These are phyloP conservation scores for Nycteola revayana DNA, from an alignment of 2,888 invertebrate species.

Conservation along the genomic window DNA sequence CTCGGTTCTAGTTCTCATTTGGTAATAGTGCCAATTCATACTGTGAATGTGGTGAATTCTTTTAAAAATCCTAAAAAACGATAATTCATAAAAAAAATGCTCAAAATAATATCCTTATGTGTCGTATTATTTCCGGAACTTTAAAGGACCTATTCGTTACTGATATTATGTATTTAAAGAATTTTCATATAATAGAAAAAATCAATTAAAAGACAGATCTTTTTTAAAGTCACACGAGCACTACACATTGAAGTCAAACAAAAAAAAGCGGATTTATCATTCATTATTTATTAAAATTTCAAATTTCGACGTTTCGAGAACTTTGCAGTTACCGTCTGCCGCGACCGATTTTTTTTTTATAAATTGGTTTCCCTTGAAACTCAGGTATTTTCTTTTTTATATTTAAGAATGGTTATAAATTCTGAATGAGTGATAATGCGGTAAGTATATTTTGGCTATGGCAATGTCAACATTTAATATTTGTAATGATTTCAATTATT, in stretches of 20 bases:
- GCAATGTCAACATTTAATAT: conserved; percentile 11
- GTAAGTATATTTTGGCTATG: conserved; percentile 9
- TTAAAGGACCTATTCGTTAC: conserved; percentile 13
- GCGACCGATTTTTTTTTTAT: conserved; percentile 15
- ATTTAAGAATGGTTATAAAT: conserved; percentile 10
- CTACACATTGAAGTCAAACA: conserved; percentile 11
- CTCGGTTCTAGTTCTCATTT: too few relatives aligned
- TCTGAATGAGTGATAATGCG: conserved; percentile 9
- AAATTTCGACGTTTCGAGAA: conserved; percentile 13
- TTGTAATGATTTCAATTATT: conserved; percentile 11
- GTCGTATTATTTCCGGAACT: conserved; percentile 13
- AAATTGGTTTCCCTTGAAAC: conserved; percentile 14
- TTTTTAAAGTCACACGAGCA: conserved; percentile 10
- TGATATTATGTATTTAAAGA: conserved; percentile 14
- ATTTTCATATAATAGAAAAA: conserved; percentile 13
- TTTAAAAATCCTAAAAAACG: too few relatives aligned
- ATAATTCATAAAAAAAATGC: too few relatives aligned
- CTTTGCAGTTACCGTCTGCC: conserved; percentile 12
- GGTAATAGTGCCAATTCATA: too few relatives aligned
- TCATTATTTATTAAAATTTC: conserved; percentile 11
- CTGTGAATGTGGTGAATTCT: too few relatives aligned
- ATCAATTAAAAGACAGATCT: conserved; percentile 10
- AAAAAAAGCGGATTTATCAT: conserved; percentile 10
- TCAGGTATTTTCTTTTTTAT: conserved; percentile 18
- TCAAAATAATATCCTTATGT: conserved; percentile 15